Percentiles rank a stretch among this genome's conserved stretches.
Conservation (phyloP, 2,113 vertebrate genomes). For the Dicaeum eximium region DNA sequence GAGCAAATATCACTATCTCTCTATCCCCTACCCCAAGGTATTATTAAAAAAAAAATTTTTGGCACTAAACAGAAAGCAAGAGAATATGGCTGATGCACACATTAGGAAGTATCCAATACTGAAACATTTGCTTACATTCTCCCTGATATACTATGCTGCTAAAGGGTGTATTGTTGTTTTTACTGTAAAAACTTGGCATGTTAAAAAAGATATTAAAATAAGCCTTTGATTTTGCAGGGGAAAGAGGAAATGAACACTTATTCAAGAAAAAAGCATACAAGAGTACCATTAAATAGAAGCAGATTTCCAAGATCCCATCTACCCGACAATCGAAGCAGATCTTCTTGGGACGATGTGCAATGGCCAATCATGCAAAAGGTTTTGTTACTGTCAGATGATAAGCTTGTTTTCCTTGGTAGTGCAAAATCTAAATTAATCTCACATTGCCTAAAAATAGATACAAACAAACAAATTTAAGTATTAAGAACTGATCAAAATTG, state of each 20-base stretch:
- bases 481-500: background rate
- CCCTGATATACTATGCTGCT: background rate
- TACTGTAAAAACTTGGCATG: background rate
- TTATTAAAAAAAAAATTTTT: background rate
- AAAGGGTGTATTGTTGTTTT: background rate
- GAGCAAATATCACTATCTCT: background rate
- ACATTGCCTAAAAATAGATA: slow-evolving; percentile 77
- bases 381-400: slow-evolving; percentile 95
- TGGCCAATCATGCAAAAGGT: slow-evolving; percentile 95
- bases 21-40: background rate
- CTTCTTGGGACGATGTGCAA: slow-evolving; percentile 77
- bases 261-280: background rate
- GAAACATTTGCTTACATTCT: background rate
- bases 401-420: slow-evolving; percentile 87
- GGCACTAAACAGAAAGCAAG: background rate
- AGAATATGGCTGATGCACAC: background rate
- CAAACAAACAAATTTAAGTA: slow-evolving; percentile 7
- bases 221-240: background rate
- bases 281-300: slow-evolving; percentile 86
- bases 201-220: background rate
- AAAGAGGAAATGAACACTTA: background rate
- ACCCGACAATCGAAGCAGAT: slow-evolving; percentile 70
- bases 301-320: slow-evolving; percentile 88
- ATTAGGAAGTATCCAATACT: background rate
- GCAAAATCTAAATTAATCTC: slow-evolving; percentile 90